phyloP scores from a whole-genome alignment of 1,140 invertebrate genomes.

The Ips typographus region DNA sequence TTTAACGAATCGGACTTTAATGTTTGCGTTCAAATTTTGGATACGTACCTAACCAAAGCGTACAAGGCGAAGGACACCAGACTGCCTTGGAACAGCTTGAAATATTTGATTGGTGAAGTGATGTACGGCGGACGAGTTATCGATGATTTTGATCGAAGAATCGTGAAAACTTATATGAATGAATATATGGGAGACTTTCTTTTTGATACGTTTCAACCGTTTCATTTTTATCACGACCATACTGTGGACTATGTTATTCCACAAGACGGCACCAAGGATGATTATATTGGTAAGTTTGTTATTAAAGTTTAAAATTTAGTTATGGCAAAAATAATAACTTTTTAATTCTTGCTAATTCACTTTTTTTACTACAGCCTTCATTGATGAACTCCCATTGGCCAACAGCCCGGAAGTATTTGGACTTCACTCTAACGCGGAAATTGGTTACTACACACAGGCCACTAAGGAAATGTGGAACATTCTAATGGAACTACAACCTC shows the following conservation, averaged over 20 bases:
- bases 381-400: constrained; percentile 70
- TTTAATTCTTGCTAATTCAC: constrained; percentile 8
- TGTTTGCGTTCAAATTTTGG: constrained; percentile 79
- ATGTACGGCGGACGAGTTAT: constrained; percentile 93
- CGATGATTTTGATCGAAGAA: constrained; percentile 83
- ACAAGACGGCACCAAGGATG: constrained; percentile 64
- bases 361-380: constrained; percentile 55
- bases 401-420: constrained; percentile 88
- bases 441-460: constrained; percentile 84
- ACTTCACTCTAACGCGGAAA: constrained; percentile 89
- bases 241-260: constrained; percentile 79
- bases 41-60: constrained; percentile 78
- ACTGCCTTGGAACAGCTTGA: constrained; percentile 86
- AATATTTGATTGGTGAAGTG: constrained; percentile 90
- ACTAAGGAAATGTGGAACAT: constrained; percentile 80
- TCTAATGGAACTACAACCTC: constrained; percentile 83
- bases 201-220: constrained; percentile 85
- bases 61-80: constrained; percentile 58
- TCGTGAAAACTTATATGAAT: constrained; percentile 85
- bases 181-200: constrained; percentile 93
- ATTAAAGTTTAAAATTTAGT: not conserved
- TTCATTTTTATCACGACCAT: constrained; percentile 81
- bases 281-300: constrained; percentile 64
- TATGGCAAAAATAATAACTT: too few relatives aligned
- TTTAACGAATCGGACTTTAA: constrained; percentile 91